phyloP scores from a whole-genome alignment of 2,113 vertebrate species.

The Garra rufa region DNA sequence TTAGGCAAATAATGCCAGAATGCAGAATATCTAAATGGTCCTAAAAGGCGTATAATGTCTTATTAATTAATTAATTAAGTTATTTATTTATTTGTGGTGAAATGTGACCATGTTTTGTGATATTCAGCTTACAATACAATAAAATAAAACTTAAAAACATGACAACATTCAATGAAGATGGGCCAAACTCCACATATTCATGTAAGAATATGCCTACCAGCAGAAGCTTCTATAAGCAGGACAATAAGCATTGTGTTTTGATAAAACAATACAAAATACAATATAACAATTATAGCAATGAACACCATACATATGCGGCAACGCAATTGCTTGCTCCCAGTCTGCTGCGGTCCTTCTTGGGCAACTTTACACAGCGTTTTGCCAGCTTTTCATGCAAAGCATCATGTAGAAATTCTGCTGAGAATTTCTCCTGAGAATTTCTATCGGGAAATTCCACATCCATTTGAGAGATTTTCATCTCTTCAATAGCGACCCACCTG shows the following conservation, averaged over 20 bases:
- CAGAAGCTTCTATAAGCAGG: conserved; percentile 6
- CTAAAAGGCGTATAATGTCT: neutral
- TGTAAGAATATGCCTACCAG: conserved; percentile 7
- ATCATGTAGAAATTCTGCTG: conserved; percentile 25
- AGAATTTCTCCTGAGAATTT: conserved; percentile 38
- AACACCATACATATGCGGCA: conserved; percentile 10
- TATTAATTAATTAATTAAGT: no score
- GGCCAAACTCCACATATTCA: conserved; percentile 22
- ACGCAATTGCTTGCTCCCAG: neutral
- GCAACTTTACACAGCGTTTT: conserved; percentile 18
- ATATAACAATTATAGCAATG: conserved; percentile 1
- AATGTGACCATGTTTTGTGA: neutral
- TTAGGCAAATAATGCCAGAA: neutral
- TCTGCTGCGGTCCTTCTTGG: neutral
- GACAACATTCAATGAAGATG: neutral
- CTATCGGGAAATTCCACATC: conserved; percentile 8
- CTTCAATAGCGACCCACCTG: conserved; percentile 63
- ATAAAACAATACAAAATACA: neutral
- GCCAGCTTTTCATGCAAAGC: conserved; percentile 52
- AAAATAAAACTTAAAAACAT: neutral
- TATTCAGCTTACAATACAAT: neutral
- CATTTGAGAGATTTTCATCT: conserved; percentile 14
- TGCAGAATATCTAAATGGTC: neutral
- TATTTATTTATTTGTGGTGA: neutral
- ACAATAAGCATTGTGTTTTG: neutral